phyloP scores from a whole-genome alignment of 2,888 invertebrate species.

The Ligdia adustata region DNA sequence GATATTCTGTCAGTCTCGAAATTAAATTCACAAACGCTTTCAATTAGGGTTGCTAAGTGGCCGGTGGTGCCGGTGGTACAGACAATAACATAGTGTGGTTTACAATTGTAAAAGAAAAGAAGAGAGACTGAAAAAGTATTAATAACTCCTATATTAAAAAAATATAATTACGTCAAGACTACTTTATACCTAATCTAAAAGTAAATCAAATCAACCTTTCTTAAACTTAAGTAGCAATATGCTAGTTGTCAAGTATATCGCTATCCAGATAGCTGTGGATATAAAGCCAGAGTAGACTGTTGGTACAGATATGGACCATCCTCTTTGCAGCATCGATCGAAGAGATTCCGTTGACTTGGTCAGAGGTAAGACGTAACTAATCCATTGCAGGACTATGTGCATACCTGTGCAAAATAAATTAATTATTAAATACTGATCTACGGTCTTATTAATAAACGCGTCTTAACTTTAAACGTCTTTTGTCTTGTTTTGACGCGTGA shows the following conservation, averaged over 20 bases:
- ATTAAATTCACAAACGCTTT: too few species aligned
- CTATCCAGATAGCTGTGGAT: constrained; percentile 91
- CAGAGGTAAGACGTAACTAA: constrained; percentile 91
- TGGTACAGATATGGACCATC: constrained; percentile 89
- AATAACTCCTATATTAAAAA: too few species aligned
- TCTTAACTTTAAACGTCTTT: too few species aligned
- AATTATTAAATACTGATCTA: background rate
- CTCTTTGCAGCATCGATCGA: constrained; percentile 92
- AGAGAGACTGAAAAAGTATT: too few species aligned
- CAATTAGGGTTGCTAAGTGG: too few species aligned
- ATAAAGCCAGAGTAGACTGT: constrained; percentile 93
- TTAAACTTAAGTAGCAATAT: constrained; percentile 92
- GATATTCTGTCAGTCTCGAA: too few species aligned
- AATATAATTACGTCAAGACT: constrained; percentile 21
- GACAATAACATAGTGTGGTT: too few species aligned
- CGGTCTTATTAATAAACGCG: too few species aligned
- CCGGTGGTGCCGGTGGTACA: too few species aligned
- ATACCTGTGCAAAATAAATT: constrained; percentile 76
- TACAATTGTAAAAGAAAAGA: too few species aligned
- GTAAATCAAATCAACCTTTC: constrained; percentile 85
- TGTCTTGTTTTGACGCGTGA: too few species aligned
- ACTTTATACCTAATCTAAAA: constrained; percentile 5
- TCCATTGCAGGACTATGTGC: constrained; percentile 88
- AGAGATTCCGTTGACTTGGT: constrained; percentile 95
- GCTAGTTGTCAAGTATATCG: constrained; percentile 88